Percentiles rank a stretch among this genome's conserved stretches.
Conservation (phyloP, 2,113 vertebrate genomes). For the Ramphastos sulfuratus region DNA sequence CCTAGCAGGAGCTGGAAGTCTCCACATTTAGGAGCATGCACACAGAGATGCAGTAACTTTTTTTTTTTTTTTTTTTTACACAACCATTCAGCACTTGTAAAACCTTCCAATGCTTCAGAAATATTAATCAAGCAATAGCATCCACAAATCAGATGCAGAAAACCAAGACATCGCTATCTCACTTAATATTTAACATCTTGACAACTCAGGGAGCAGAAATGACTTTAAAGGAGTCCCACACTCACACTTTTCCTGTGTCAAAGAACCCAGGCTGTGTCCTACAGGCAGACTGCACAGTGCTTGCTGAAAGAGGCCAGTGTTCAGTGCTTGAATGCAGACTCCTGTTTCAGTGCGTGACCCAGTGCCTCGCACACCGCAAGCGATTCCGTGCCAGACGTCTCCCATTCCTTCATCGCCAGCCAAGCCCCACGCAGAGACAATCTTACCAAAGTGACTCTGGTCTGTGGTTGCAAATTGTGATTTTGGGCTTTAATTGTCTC, state of each 20-base stretch:
- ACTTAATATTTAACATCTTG: neutral
- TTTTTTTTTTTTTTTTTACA: neutral
- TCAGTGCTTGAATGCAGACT: neutral
- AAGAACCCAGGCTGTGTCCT: neutral
- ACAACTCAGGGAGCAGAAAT: neutral
- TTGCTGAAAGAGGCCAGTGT: neutral
- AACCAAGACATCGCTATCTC: neutral
- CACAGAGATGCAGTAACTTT: neutral
- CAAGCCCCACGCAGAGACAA: neutral
- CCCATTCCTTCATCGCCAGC: neutral
- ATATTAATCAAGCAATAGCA: neutral
- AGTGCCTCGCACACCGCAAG: neutral
- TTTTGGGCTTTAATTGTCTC: neutral
- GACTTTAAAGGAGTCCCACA: neutral
- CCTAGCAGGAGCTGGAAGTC: neutral
- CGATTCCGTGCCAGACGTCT: neutral
- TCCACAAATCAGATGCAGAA: neutral
- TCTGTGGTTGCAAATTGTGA: neutral
- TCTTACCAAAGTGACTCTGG: neutral
- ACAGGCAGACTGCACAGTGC: neutral
- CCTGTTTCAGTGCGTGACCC: neutral
- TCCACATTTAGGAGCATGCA: rapidly evolving
- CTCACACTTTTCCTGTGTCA: neutral
- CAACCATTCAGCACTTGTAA: neutral
- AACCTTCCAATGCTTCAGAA: neutral